Evolutionary conservation across 1,140 invertebrate genomes (phyloP).

Genomic region (Elymnias hypermnestra): DNA sequence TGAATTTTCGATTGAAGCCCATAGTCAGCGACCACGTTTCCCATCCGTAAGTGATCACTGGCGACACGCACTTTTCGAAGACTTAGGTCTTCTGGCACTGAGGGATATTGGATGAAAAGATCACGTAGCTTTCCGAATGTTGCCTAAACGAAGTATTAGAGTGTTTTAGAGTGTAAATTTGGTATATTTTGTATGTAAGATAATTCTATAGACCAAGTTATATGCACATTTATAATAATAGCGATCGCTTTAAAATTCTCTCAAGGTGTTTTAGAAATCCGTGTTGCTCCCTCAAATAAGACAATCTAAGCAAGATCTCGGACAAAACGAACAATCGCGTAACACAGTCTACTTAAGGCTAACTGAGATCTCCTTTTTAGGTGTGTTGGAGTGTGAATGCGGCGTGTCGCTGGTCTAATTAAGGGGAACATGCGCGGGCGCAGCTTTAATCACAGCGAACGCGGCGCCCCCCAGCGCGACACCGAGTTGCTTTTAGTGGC

Average conservation of each 20-base stretch:
- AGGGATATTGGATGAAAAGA: too few species aligned
- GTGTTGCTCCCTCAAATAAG: conserved; percentile 4
- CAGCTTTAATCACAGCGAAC: conserved; percentile 58
- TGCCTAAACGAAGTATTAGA: too few species aligned
- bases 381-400: conserved; percentile 49
- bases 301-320: conserved; percentile 18
- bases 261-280: background rate
- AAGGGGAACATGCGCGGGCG: conserved; percentile 63
- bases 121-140: too few species aligned
- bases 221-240: too few species aligned
- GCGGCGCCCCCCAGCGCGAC: conserved; percentile 45
- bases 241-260: background rate
- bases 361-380: conserved; percentile 66
- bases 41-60: too few species aligned
- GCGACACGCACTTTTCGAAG: too few species aligned
- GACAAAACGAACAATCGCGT: conserved; percentile 35
- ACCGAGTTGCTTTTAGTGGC: conserved; percentile 65
- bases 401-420: conserved; percentile 60
- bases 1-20: too few species aligned
- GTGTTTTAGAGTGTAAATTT: too few species aligned
- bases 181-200: too few species aligned
- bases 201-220: too few species aligned
- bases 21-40: too few species aligned
- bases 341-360: conserved; percentile 53
- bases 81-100: too few species aligned